Evolutionary conservation across 2,113 vertebrate genomes (phyloP).

Genomic region (Thalassoma bifasciatum): DNA sequence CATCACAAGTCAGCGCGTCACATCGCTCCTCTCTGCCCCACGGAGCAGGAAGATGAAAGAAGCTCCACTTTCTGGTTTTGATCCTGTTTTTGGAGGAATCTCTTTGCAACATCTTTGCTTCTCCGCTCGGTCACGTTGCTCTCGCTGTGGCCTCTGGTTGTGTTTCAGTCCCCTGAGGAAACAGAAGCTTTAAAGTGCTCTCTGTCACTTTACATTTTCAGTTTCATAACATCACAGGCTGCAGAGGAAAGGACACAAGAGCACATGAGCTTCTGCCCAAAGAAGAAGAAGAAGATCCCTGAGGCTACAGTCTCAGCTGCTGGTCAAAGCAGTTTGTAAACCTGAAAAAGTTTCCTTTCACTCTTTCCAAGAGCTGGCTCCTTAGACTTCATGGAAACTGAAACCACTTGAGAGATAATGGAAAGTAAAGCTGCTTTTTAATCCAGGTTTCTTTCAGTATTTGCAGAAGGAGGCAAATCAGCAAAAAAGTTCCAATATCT

Average conservation of each 20-base stretch:
- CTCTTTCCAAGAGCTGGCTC: no score
- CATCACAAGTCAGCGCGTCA: conserved; percentile 52
- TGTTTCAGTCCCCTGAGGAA: conserved; percentile 39
- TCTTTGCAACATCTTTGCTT: neutral
- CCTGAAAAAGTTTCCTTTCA: neutral
- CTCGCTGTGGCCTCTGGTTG: conserved; percentile 13
- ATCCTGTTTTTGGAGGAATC: neutral
- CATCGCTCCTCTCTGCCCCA: neutral
- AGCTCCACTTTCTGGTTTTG: neutral
- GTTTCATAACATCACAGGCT: conserved; percentile 39
- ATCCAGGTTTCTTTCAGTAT: no score
- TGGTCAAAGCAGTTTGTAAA: conserved; percentile 17
- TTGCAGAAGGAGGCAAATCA: no score
- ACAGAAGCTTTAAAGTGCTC: conserved; percentile 59
- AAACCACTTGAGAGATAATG: no score
- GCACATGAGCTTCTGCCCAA: no score
- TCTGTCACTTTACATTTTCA: conserved; percentile 72
- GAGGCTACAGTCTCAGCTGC: conserved; percentile 31
- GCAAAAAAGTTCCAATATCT: no score
- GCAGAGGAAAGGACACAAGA: conserved; percentile 20
- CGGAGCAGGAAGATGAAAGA: neutral
- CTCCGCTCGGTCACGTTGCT: neutral
- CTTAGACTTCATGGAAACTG: no score
- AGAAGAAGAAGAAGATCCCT: conserved; percentile 17
- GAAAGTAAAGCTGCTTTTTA: no score